Base-by-base conservation (phyloP, 2,888 invertebrate genomes). In the Volucella inflata region DNA sequence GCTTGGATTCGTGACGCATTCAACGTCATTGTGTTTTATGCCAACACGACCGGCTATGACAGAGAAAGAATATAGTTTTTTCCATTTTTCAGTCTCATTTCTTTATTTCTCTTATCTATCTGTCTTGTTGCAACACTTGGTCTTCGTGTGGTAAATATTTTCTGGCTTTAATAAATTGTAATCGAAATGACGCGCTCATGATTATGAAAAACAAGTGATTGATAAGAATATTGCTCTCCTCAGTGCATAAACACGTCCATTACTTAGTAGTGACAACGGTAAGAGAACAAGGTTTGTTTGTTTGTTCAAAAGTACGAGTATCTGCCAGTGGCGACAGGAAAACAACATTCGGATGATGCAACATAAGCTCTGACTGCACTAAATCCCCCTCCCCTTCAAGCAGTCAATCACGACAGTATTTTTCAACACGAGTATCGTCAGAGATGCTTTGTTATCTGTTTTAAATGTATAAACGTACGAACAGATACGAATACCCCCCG, bases 171-270 rank as follows among this genome's bases (percentile, higher is more conserved):
- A 30, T 8, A 53, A 53, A 17, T 40, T 75, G 17, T n/a, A 48
- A 48, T 65, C 38, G 40, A 48, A n/a, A 16, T 74, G 74, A 75
- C 65, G 74, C 48, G 74, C 48, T 75, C 40, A 48, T 65, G 6
- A 48, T 10, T 40, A 36, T 75, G 55, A 11, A 55, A 75, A 75
- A 75, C 38, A 75, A 57, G 38, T 17, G 0, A 38, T 21, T 55
- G 65, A 75, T 65, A 75, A 75, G 60, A 65, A 8, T n/a, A 40
- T 40, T 30, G 38, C 16, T 51, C 14, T 51, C 51, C 8, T n/a
- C 30, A 30, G 40, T 8, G 12, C 9, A 8, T 57, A 68, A 46
- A 12, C 30, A 30, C 30, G 0, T 30, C 30, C 6, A 30, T 11
- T 53, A 12, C 44, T 36, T 51, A 10, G 14, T 55, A 1, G 30